Conservation (phyloP, 2,888 invertebrate species). For the Mayetiola destructor region DNA sequence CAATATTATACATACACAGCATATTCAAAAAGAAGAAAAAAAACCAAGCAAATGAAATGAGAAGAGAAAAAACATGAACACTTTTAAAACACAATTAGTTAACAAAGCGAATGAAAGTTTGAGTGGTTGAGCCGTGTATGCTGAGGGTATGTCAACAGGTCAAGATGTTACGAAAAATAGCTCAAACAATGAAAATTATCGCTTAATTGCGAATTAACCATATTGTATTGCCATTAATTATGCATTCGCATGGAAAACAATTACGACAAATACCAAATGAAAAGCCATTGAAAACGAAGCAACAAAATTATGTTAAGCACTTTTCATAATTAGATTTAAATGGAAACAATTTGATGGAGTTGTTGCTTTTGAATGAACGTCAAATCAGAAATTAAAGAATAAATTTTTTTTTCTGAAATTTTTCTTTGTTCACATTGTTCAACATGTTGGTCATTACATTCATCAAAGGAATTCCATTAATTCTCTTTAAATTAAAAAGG, state of each 20-base stretch:
- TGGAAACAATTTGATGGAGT: not conserved
- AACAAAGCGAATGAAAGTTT: too few relatives aligned
- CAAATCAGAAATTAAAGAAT: not conserved
- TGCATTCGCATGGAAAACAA: not conserved
- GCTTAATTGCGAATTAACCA: constrained; percentile 5
- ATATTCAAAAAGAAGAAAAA: too few relatives aligned
- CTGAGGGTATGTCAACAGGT: too few relatives aligned
- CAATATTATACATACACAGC: too few relatives aligned
- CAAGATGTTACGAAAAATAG: too few relatives aligned
- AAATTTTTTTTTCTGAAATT: not conserved
- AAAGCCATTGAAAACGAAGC: not conserved
- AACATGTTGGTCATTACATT: not conserved
- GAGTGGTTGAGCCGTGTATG: too few relatives aligned
- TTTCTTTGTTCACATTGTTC: not conserved
- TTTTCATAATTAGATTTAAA: not conserved
- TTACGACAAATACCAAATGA: not conserved
- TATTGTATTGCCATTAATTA: constrained; percentile 4
- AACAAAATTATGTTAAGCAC: constrained; percentile 1
- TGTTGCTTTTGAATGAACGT: not conserved
- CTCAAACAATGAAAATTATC: too few relatives aligned
- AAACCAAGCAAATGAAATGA: too few relatives aligned
- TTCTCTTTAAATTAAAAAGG: not conserved
- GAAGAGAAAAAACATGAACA: too few relatives aligned
- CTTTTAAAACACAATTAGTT: too few relatives aligned
- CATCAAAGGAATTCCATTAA: not conserved